Conservation (phyloP, 2,113 vertebrate species). For the Saccopteryx leptura region DNA sequence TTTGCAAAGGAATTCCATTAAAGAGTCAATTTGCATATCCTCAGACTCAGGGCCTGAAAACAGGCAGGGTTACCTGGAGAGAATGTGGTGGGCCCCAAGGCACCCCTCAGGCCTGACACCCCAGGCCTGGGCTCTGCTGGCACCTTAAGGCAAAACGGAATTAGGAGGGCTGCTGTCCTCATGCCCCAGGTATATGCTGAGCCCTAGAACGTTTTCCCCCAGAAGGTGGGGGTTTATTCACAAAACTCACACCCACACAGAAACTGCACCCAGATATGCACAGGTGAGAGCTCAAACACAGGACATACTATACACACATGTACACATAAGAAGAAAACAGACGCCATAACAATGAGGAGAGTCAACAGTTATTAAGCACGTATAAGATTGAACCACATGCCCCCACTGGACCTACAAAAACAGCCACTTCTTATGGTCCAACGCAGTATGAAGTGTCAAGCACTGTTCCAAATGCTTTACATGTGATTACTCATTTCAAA, state of each 20-base stretch:
- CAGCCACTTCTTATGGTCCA: constrained; percentile 37
- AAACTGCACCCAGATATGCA: background rate
- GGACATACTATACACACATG: background rate
- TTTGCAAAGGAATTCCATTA: constrained; percentile 86
- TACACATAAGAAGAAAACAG: background rate
- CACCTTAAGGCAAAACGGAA: background rate
- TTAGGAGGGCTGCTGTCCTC: background rate
- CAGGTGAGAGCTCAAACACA: background rate
- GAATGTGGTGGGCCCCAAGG: background rate
- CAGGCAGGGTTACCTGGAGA: constrained; percentile 8
- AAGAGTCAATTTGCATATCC: constrained; percentile 82
- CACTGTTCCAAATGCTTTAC: background rate
- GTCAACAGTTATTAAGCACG: background rate
- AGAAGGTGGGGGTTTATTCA: background rate
- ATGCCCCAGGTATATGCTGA: background rate
- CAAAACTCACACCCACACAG: background rate
- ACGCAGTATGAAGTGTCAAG: background rate
- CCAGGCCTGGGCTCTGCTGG: background rate
- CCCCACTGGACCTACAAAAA: constrained; percentile 40
- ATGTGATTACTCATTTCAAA: constrained; percentile 19
- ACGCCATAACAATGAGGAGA: background rate
- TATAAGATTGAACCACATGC: background rate
- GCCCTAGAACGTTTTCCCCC: background rate
- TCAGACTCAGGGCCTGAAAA: constrained; percentile 71
- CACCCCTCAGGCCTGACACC: background rate